Percentiles rank a stretch among this genome's conserved stretches.
Conservation (phyloP, 2,888 invertebrate species). For the Drosophila differens region DNA sequence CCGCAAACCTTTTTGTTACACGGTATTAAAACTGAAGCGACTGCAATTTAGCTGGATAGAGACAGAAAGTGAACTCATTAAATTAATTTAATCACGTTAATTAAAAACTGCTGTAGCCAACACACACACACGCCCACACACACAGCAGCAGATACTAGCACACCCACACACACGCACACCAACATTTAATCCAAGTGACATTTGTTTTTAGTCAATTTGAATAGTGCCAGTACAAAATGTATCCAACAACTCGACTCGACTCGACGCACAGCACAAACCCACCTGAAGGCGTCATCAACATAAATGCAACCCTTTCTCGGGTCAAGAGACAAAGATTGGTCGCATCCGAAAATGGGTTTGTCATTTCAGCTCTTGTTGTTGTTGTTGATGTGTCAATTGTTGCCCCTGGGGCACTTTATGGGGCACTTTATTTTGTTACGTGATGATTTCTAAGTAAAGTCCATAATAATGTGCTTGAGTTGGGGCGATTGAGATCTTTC, state of each 20-base stretch:
- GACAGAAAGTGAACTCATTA: constrained; percentile 55
- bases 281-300: constrained; percentile 54
- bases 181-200: constrained; percentile 16
- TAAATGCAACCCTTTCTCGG: constrained; percentile 1
- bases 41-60: constrained; percentile 29
- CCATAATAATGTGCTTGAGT: neutral
- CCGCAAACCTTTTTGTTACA: neutral
- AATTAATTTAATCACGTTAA: constrained; percentile 77
- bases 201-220: constrained; percentile 73
- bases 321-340: neutral
- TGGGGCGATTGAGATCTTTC: neutral
- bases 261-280: constrained; percentile 41
- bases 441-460: constrained; percentile 23
- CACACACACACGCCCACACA: constrained; percentile 27
- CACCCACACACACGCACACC: neutral
- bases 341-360: constrained; percentile 9
- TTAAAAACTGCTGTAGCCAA: constrained; percentile 60
- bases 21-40: constrained; percentile 22
- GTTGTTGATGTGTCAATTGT: constrained; percentile 51
- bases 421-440: constrained; percentile 3
- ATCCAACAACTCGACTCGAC: constrained; percentile 70
- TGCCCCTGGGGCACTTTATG: constrained; percentile 44
- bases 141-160: constrained; percentile 1
- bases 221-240: constrained; percentile 77
- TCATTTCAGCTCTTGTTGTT: constrained; percentile 19